phyloP scores from a whole-genome alignment of 1,140 invertebrate genomes.

The Linepithema humile region DNA sequence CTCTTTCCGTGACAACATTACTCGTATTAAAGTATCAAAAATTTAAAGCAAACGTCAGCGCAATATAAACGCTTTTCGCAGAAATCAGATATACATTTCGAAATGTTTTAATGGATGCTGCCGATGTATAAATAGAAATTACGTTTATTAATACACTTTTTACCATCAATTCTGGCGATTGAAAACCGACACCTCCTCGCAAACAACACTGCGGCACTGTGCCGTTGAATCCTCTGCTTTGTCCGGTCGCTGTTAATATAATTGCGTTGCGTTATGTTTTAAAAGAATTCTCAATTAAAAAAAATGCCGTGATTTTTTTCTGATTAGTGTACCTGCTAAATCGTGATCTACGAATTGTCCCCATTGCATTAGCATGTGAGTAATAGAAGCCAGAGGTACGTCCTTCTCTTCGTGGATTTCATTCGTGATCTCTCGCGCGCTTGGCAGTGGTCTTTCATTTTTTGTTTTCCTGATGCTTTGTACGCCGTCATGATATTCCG shows the following conservation, averaged over 20 bases:
- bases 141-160: neutral
- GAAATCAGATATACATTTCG: neutral
- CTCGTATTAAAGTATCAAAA: neutral
- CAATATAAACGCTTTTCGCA: neutral
- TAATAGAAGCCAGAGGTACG: conserved; percentile 84
- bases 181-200: conserved; percentile 86
- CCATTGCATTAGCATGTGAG: conserved; percentile 94
- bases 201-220: conserved; percentile 92
- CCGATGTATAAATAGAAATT: neutral
- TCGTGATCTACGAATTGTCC: conserved; percentile 94
- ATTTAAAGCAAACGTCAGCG: neutral
- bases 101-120: neutral
- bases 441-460: conserved; percentile 87
- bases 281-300: neutral
- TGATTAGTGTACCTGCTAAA: conserved; percentile 86
- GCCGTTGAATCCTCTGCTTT: conserved; percentile 90
- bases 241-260: conserved; percentile 78
- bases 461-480: conserved; percentile 84
- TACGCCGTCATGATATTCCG: conserved; percentile 92
- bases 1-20: neutral
- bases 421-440: conserved; percentile 88
- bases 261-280: neutral
- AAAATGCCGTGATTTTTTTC: neutral
- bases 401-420: conserved; percentile 88
- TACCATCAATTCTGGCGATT: conserved; percentile 87